Percentiles rank a stretch among this genome's conserved stretches.
Conservation (phyloP, 1,140 invertebrate genomes). For the Aricia agestis region DNA sequence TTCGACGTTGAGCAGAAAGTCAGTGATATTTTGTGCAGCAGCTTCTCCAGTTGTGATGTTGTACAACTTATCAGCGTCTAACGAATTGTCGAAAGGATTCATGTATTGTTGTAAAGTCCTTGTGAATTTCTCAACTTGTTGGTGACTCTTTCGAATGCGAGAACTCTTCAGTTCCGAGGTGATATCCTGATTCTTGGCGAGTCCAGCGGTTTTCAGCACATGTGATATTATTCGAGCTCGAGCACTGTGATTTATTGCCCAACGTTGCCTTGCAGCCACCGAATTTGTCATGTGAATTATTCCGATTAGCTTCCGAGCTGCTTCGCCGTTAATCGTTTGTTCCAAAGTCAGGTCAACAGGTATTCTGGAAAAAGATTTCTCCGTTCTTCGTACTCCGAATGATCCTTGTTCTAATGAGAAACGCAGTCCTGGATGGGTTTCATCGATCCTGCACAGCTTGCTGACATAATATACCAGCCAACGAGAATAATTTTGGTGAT, state of each 20-base stretch:
- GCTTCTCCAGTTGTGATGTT: too few species aligned
- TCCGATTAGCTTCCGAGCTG: conserved; percentile 36
- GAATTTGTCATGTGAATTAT: conserved; percentile 39
- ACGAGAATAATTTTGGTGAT: conserved; percentile 53
- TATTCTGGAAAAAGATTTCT: conserved; percentile 42
- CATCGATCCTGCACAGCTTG: conserved; percentile 36
- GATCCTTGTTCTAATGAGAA: conserved; percentile 28
- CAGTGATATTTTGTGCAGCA: too few species aligned
- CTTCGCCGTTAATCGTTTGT: conserved; percentile 44
- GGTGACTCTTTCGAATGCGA: too few species aligned
- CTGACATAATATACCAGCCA: conserved; percentile 38
- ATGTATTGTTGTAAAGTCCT: too few species aligned
- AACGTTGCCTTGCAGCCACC: conserved; percentile 37
- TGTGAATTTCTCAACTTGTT: too few species aligned
- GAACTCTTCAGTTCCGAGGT: conserved; percentile 25
- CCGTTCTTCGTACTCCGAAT: conserved; percentile 39
- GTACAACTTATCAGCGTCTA: too few species aligned
- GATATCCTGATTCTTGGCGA: conserved; percentile 27
- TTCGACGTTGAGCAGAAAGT: too few species aligned
- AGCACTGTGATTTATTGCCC: conserved; percentile 27
- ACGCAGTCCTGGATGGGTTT: conserved; percentile 30
- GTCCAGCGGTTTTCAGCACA: conserved; percentile 18
- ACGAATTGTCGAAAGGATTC: too few species aligned
- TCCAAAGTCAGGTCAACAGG: conserved; percentile 42
- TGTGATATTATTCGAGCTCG: conserved; percentile 30